Base-by-base conservation (phyloP, 2,888 invertebrate genomes). In the Pristionchus exspectatus region DNA sequence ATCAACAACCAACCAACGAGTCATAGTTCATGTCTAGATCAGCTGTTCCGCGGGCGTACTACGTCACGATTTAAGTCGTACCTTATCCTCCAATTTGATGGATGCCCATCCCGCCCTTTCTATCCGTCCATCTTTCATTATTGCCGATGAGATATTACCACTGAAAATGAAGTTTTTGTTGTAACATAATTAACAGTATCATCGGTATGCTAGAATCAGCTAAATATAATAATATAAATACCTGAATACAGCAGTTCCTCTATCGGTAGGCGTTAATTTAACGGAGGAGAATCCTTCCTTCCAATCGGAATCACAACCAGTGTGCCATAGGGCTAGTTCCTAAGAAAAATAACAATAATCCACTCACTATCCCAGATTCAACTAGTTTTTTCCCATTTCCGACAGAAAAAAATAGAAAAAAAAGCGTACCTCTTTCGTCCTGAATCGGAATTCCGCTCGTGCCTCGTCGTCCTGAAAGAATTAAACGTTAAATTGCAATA, bases 61-160 rank as follows among this genome's bases (percentile, higher is more conserved):
- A 50, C 44, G 44, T 50, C 44, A 50, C 44, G 9, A 56, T 81
- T 81, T 18, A 2, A 38, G n/a, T 4, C 56, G 27, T 14, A 87
- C 87, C 87, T 72, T 87, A 89, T 94, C 94, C 84, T 93, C 92
- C 54, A 93, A 90, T 84, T 94, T 95, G 89, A 94, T 93, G 12
- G 94, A 92, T 16, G 94, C 94, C 95, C 95, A 94, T 54, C 94
- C 94, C 4, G 94, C 94, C 44, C 94, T 86, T 90, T 93, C 93
- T 5, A 93, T 91, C 87, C 92, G 92, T 63, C 94, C 94, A 89
- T 94, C 94, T 91, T 93, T 91, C 21, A 93, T 89, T 27, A 92
- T 89, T 88, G 90, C 88, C 7, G 92, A 91, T 4, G 92, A 92
- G n/a, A 92, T 89, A 16, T 81, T 88, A 27, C 93, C 93, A 74